These are phyloP conservation scores for Galeopterus variegatus DNA, from an alignment of 2,113 vertebrate species.

Conservation along the genomic window DNA sequence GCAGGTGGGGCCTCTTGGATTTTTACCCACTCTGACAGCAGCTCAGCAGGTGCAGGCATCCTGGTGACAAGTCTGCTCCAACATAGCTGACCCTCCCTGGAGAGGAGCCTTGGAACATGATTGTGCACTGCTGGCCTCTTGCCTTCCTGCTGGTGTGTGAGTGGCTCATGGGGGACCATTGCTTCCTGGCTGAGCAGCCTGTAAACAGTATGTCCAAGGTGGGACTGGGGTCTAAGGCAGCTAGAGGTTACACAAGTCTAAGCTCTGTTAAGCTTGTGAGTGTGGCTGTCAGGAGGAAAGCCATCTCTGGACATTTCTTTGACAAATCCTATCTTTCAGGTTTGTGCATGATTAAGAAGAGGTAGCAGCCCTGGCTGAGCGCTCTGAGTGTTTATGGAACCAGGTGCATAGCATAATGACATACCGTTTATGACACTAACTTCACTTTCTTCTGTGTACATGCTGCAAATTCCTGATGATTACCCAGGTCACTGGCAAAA, in stretches of 20 bases:
- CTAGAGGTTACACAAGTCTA: accelerated
- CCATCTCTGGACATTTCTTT: neutral
- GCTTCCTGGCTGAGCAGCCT: accelerated
- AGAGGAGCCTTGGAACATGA: neutral
- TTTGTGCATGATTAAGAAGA: neutral
- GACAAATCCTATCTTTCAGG: neutral
- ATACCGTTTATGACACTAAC: neutral
- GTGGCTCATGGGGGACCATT: neutral
- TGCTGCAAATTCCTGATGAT: slow-evolving; percentile 65
- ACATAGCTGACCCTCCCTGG: neutral
- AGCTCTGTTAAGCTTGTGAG: neutral
- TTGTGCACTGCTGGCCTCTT: neutral
- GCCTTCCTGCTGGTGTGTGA: neutral
- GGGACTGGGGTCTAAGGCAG: neutral
- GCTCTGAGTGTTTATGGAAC: too few species aligned
- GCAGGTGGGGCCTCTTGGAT: neutral
- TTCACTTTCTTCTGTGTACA: slow-evolving; percentile 25
- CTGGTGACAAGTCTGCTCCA: neutral
- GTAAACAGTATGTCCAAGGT: neutral
- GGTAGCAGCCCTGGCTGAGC: neutral
- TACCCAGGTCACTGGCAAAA: neutral
- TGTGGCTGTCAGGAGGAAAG: neutral
- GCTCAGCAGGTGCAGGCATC: neutral
- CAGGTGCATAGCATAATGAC: neutral
- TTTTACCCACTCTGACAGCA: neutral